Base-by-base conservation (phyloP, 2,888 invertebrate species). In the Nemapogon koenigi region DNA sequence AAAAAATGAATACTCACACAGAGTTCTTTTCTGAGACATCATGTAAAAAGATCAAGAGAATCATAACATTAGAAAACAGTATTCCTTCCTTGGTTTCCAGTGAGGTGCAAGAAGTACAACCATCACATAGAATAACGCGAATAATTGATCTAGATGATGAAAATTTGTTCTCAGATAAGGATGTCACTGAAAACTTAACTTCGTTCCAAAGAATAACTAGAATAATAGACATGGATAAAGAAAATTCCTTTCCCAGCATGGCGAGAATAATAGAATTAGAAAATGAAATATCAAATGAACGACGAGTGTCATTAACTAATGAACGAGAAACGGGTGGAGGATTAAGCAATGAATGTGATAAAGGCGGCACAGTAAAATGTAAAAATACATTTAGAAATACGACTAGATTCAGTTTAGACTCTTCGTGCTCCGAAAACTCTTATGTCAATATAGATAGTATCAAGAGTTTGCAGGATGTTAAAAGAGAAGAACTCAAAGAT, bases 391-490 rank as follows among this genome's bases (percentile, higher is more conserved):
- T 70, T 50, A 65, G 70, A 60, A 67, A 57, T 59, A 63, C 68
- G 43, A 71, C 73, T 57, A 69, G 79, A 52, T 71, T 79, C 59
- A 80, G 79, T 61, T 60, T 79, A 49, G 80, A 80, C 61, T 79
- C 79, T 60, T 76, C 75, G 47, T 73, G 78, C 75, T 79, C 80
- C 68, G 79, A 80, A 67, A 79, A 78, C 69, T 78, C 76, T 67
- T 80, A 80, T 56, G 78, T 78, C 50, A 80, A 80, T 60, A 75
- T 80, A 55, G 80, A 80, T 49, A 62, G 70, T 56, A 59, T 78
- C 46, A 76, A 73, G 71, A 75, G 76, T 73, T 76, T 71, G 61
- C 72, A 64, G 72, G 78, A 78, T 68, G 72, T 69, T 53, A 76
- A 61, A 61, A 75, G 67, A 62, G 76, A 75, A 50, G 73, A 75